These are phyloP conservation scores for Apantesis nais DNA, from an alignment of 2,888 invertebrate species.

Conservation along the genomic window DNA sequence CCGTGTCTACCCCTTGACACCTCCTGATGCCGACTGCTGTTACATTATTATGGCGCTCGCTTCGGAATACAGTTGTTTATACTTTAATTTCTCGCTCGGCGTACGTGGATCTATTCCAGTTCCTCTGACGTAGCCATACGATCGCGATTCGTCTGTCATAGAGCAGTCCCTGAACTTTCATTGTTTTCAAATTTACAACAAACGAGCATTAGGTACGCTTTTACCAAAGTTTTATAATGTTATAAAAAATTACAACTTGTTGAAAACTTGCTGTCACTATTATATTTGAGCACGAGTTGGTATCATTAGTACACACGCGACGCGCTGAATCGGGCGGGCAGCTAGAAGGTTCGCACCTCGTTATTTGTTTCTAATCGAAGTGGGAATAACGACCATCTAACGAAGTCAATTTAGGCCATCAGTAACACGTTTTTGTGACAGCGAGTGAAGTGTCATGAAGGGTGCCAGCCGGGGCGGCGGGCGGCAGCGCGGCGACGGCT, in stretches of 20 bases:
- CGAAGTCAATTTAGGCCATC: constrained; percentile 74
- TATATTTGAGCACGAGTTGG: constrained; percentile 22
- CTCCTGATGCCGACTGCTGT: constrained; percentile 80
- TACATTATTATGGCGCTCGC: constrained; percentile 78
- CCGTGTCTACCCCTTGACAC: constrained; percentile 81
- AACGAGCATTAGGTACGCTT: constrained; percentile 53
- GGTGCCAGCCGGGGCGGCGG: constrained; percentile 48
- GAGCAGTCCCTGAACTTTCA: constrained; percentile 67
- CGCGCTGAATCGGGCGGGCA: constrained; percentile 17
- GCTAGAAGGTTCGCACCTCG: constrained; percentile 46
- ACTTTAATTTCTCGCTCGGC: constrained; percentile 81
- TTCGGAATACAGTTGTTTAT: constrained; percentile 83
- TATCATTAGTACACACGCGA: constrained; percentile 27
- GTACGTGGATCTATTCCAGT: constrained; percentile 80
- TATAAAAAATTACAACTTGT: constrained; percentile 21
- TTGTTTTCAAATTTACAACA: constrained; percentile 71
- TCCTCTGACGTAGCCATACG: constrained; percentile 76
- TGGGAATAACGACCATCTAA: constrained; percentile 70
- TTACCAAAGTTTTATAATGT: constrained; percentile 45
- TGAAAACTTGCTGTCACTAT: constrained; percentile 23
- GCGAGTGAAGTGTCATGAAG: constrained; percentile 47
- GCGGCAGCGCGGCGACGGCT: constrained; percentile 47
- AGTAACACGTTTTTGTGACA: constrained; percentile 67
- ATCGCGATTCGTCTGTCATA: constrained; percentile 76
- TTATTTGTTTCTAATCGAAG: constrained; percentile 64